Evolutionary conservation across 1,140 invertebrate genomes (phyloP).

Genomic region (Zaprionus lachaisei): DNA sequence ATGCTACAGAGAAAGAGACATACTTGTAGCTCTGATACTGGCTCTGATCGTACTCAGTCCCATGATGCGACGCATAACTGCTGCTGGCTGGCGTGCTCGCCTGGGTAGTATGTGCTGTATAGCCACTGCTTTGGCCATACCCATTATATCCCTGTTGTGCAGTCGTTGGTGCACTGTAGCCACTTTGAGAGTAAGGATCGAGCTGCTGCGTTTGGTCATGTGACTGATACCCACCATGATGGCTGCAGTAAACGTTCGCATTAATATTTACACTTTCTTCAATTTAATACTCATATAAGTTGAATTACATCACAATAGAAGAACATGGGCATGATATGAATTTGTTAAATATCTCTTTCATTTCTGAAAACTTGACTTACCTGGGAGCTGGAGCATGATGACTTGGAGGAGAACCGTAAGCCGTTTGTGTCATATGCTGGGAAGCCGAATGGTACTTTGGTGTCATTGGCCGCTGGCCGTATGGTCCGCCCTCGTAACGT

Average conservation of each 20-base stretch:
- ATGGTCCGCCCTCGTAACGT: constrained; percentile 80
- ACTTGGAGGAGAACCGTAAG: constrained; percentile 70
- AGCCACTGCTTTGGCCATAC: constrained; percentile 73
- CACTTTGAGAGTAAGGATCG: constrained; percentile 78
- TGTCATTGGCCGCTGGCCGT: constrained; percentile 77
- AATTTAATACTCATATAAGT: background rate
- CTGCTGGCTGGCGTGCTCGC: constrained; percentile 64
- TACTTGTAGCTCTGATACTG: constrained; percentile 82
- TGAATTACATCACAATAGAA: background rate
- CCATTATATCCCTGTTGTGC: constrained; percentile 78
- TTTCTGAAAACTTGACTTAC: constrained; percentile 39
- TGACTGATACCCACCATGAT: constrained; percentile 73
- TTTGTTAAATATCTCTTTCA: background rate
- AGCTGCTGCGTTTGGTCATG: constrained; percentile 80
- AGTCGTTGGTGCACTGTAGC: constrained; percentile 63
- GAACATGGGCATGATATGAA: background rate
- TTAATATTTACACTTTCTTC: constrained; percentile 29
- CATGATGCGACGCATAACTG: constrained; percentile 68
- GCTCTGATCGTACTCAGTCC: constrained; percentile 79
- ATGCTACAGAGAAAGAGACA: constrained; percentile 6
- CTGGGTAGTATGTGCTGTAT: constrained; percentile 64
- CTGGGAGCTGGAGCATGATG: constrained; percentile 73
- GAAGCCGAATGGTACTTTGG: constrained; percentile 78
- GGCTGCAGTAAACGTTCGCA: constrained; percentile 55
- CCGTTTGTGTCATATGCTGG: constrained; percentile 69